Percentiles rank a stretch among this genome's conserved stretches.
These are phyloP conservation scores for Spinus pinus DNA, from an alignment of 2,797 vertebrate species.

Conservation along the genomic window DNA sequence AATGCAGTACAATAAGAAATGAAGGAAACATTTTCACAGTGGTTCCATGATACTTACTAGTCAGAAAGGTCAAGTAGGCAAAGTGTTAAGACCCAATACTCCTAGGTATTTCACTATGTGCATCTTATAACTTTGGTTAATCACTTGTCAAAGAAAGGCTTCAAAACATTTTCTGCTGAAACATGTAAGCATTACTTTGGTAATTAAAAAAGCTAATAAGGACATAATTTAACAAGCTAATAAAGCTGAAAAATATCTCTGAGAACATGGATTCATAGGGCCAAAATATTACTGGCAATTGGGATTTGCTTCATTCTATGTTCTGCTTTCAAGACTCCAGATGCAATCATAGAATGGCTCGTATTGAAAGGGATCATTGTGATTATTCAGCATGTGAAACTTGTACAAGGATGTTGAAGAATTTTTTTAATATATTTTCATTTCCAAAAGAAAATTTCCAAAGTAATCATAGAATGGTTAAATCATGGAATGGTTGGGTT, in stretches of 20 bases:
- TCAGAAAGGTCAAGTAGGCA: neutral
- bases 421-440: neutral
- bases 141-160: neutral
- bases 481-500: neutral
- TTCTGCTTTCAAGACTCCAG: neutral
- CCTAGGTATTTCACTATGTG: neutral
- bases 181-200: neutral
- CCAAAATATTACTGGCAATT: neutral
- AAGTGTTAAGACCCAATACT: neutral
- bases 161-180: neutral
- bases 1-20: neutral
- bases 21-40: neutral
- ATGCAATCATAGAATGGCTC: neutral
- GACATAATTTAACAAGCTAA: neutral
- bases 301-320: neutral
- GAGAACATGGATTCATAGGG: neutral
- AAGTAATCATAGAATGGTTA: neutral
- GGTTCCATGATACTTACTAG: neutral
- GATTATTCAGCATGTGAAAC: neutral
- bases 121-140: neutral
- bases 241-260: neutral
- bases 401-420: neutral
- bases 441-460: neutral
- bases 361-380: neutral
- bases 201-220: neutral